Base-by-base conservation (phyloP, 2,113 vertebrate species). In the Geothlypis trichas region DNA sequence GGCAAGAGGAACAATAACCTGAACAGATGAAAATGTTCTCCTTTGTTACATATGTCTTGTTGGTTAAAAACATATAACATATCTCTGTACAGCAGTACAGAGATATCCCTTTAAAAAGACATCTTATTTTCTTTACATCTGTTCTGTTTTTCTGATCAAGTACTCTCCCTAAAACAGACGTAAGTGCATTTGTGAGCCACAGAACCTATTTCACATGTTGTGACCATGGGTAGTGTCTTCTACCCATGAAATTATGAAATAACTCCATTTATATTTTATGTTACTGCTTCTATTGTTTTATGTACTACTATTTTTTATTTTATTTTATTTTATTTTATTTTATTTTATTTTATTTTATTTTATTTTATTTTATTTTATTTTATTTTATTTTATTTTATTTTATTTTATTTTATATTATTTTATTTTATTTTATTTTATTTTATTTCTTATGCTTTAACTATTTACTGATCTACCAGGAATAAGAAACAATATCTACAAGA, bases 31-130 rank as follows among this genome's bases (percentile, higher is more conserved):
- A 96, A 96, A 68, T 86, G 11, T 24, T 81, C 4, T 69, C 33
- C 23, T 91, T 89, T 92, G 67, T 93, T 82, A 75, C 30, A 86
- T 63, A 9, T 65, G 51, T 84, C 73, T 85, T 47, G 30, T 66
- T 92, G 82, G 82, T 90, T 96, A 57, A 90, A 92, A 96, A 94
- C 81, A 91, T n/a, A n/a, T n/a, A n/a, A n/a, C n/a, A n/a, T n/a
- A n/a, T n/a, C n/a, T n/a, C n/a, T n/a, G n/a, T n/a, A n/a, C 74
- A 90, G 91, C 66, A 82, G 89, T 89, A 63, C 18, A 88, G 65
- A 63, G 42, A 57, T 67, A 30, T 35, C 10, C 27, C 28, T 92
- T 87, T 88, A 57, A 51, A 58, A 51, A 89, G 39, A 8, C 8
- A 46, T 61, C 31, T 84, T 63, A 65, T 82, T 94, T 95, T 89